Conservation (phyloP, 2,888 invertebrate species). For the Tupiocoris notatus region DNA sequence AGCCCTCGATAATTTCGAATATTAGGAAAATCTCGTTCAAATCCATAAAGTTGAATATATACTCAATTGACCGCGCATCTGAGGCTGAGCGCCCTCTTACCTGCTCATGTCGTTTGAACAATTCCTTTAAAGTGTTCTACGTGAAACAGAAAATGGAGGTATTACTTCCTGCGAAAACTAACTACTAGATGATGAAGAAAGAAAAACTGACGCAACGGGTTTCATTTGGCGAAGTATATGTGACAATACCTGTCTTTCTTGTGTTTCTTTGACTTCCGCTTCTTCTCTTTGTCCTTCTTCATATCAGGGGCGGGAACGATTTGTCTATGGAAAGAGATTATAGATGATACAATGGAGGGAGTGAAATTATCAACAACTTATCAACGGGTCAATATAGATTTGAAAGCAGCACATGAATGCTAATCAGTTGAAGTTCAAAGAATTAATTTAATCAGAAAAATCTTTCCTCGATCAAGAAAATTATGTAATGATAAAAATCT, state of each 20-base stretch:
- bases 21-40: not conserved
- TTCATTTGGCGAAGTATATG: constrained; percentile 4
- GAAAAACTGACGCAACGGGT: constrained; percentile 27
- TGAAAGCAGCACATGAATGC: no score
- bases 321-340: not conserved
- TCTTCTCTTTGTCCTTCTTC: constrained; percentile 57
- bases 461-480: no score
- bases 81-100: constrained; percentile 42
- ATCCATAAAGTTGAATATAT: not conserved
- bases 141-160: constrained; percentile 49
- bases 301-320: constrained; percentile 4
- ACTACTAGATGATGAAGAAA: constrained; percentile 30
- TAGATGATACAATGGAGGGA: no score
- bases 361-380: no score
- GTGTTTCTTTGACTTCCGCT: constrained; percentile 71
- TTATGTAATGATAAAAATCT: no score
- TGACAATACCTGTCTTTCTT: constrained; percentile 63
- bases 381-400: no score
- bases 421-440: no score
- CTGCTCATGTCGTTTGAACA: constrained; percentile 40
- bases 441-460: no score
- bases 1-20: no score
- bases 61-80: constrained; percentile 3
- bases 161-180: constrained; percentile 45
- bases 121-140: constrained; percentile 48